Evolutionary conservation across 1,140 invertebrate species (phyloP), one percentile per base, ranked within the genome.

Genomic region (Danaus melanippus): DNA sequence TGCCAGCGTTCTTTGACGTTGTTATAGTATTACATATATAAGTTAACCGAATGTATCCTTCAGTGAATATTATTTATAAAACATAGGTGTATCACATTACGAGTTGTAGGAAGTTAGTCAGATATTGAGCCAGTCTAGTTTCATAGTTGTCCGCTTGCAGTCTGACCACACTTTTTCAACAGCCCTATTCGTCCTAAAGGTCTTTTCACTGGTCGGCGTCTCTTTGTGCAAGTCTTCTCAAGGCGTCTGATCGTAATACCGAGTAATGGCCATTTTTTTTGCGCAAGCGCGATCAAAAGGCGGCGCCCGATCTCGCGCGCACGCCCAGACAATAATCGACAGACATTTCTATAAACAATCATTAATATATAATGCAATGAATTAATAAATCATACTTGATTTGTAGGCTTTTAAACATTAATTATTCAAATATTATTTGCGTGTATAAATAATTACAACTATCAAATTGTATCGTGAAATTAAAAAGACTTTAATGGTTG

Each of bases 221-320:
- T 61, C 75, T 76, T 75, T 78, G 70, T 77, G 65, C 54, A 48
- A 65, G 48, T 32, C 66, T 61, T 66, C 60, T 71, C 79, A 72
- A 71, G 71, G 71, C 69, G 74, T 66, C 69, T 71, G 67, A 69
- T 67, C 67, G 76, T 74, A 73, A 66, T 71, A 68, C 52, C 56
- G 62, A 60, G 67, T 69, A 68, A 74, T 70, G 66, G 70, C 57
- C 45, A 50, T 62, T 71, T 32, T 32, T 70, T 76, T 71, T 67
- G 64, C 59, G 61, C 58, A 60, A 64, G 65, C 66, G 72, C 71
- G 65, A 75, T 68, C 73, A 76, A 79, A 71, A 72, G 68, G 74
- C 71, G 69, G 73, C 57, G 60, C 64, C 51, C 53, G 48, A 53
- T 32, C 53, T 47, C 56, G 53, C 53, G 56, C 62, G 61, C 62